Conservation (phyloP, 1,140 invertebrate species). For the Achatina immaculata region DNA sequence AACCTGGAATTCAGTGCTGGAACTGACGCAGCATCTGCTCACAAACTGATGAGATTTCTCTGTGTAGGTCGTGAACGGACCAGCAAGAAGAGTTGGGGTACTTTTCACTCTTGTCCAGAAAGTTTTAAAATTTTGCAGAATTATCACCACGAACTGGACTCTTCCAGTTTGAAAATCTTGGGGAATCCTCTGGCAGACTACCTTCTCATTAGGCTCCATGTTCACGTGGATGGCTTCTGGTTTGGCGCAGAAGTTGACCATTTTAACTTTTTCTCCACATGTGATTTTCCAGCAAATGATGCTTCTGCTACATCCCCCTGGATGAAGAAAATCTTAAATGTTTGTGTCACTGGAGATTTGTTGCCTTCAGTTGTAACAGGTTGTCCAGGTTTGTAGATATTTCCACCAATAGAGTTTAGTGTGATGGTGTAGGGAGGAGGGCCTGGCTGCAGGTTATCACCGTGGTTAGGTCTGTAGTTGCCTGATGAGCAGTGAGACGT, state of each 20-base stretch:
- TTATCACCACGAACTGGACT: constrained; percentile 21
- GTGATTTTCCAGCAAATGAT: constrained; percentile 21
- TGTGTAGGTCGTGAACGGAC: no score
- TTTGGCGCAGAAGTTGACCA: constrained; percentile 10
- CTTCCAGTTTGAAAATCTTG: constrained; percentile 14
- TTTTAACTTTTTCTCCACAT: background rate
- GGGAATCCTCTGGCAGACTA: constrained; percentile 27
- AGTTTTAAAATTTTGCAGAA: background rate
- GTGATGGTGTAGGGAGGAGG: constrained; percentile 18
- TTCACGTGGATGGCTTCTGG: background rate
- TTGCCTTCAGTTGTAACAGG: background rate
- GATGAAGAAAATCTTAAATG: constrained; percentile 20
- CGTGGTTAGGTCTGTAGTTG: no score
- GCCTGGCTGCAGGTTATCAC: background rate
- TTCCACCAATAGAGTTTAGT: background rate
- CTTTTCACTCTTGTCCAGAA: constrained; percentile 13
- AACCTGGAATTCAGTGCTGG: no score
- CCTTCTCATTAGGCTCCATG: background rate
- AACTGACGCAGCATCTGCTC: no score
- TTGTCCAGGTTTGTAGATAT: constrained; percentile 10
- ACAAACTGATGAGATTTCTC: no score
- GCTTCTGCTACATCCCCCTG: constrained; percentile 5
- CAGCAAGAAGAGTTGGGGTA: background rate
- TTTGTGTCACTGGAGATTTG: background rate
- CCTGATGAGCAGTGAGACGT: no score